Evolutionary conservation across 2,888 invertebrate species (phyloP).

Genomic region (Neoascia interrupta): DNA sequence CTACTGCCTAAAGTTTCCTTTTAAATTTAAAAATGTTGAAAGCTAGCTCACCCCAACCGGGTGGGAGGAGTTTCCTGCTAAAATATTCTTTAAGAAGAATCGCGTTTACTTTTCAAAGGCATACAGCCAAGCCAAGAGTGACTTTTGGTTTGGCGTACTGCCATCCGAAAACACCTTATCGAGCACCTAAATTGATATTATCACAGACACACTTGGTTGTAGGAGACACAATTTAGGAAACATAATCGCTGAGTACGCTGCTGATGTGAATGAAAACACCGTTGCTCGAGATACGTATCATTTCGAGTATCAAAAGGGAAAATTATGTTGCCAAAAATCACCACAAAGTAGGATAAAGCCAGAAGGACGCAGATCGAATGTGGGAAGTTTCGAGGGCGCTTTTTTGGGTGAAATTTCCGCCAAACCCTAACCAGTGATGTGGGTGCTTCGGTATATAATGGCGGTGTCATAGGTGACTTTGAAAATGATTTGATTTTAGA

Average conservation of each 20-base stretch:
- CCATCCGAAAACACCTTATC: slow-evolving; percentile 51
- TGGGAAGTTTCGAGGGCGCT: too few relatives aligned
- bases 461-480: too few relatives aligned
- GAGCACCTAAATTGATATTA: slow-evolving; percentile 51
- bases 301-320: too few relatives aligned
- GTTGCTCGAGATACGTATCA: not conserved
- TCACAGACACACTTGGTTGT: slow-evolving; percentile 30
- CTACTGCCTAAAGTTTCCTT: slow-evolving; percentile 3
- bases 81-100: slow-evolving; percentile 5
- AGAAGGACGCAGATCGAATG: too few relatives aligned
- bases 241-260: slow-evolving; percentile 22
- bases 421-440: too few relatives aligned
- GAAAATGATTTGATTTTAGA: too few relatives aligned
- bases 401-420: too few relatives aligned
- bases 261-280: slow-evolving; percentile 29
- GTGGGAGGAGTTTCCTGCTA: not conserved
- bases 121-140: not conserved
- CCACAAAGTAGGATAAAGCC: too few relatives aligned
- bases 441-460: too few relatives aligned
- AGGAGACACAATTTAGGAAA: slow-evolving; percentile 2
- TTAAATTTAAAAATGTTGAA: not conserved
- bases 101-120: too few relatives aligned
- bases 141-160: slow-evolving; percentile 44
- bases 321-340: too few relatives aligned
- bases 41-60: not conserved